phyloP scores from a whole-genome alignment of 2,888 invertebrate species.

The Aphelenchoides bicaudatus region DNA sequence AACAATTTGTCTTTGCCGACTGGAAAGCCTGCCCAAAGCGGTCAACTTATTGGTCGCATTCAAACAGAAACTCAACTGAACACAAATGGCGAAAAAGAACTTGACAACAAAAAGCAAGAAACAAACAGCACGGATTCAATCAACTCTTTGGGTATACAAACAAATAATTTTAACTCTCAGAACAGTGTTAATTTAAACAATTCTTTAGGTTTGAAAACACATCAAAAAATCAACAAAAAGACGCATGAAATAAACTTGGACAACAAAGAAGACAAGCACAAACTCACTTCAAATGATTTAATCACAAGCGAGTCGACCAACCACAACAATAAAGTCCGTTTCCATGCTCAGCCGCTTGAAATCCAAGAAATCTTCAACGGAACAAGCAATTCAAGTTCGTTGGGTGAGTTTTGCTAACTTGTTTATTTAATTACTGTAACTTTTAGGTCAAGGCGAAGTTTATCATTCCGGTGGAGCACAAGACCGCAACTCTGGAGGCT shows the following conservation, averaged over 20 bases:
- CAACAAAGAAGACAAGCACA: neutral
- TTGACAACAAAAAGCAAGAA: neutral
- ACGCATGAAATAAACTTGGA: neutral
- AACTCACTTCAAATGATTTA: neutral
- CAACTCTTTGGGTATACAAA: neutral
- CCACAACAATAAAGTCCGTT: constrained; percentile 14
- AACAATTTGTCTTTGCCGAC: neutral
- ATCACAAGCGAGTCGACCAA: constrained; percentile 8
- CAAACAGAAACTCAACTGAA: neutral
- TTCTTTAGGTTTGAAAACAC: neutral
- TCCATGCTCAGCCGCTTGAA: constrained; percentile 16
- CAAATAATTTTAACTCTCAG: neutral
- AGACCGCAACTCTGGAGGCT: constrained; percentile 6
- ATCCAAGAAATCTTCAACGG: constrained; percentile 24
- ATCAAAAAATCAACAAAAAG: neutral
- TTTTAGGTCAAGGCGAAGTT: neutral
- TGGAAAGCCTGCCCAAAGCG: neutral
- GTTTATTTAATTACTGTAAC: too few relatives aligned
- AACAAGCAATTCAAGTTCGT: constrained; percentile 3
- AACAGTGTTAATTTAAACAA: too few relatives aligned
- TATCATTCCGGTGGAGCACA: neutral
- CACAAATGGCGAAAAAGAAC: neutral
- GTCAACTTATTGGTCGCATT: neutral
- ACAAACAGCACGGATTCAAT: too few relatives aligned
- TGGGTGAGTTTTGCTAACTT: too few relatives aligned